Conservation (phyloP, 2,888 invertebrate species). For the Heliconius charithonia region DNA sequence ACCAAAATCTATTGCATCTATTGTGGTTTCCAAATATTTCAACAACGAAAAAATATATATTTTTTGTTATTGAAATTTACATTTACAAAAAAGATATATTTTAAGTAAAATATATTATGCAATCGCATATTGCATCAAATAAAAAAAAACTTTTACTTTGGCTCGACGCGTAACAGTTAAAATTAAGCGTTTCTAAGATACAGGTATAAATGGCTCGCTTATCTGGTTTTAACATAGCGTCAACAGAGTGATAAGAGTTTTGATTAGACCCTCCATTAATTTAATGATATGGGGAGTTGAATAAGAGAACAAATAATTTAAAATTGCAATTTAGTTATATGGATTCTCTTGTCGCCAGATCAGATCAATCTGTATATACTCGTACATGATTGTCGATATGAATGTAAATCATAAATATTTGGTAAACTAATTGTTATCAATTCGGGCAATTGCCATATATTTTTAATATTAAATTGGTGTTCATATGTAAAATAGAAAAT, state of each 20-base stretch:
- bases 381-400: background rate
- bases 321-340: background rate
- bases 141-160: background rate
- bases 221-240: slow-evolving; percentile 42
- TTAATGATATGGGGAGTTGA: background rate
- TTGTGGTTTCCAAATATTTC: background rate
- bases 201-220: slow-evolving; percentile 39
- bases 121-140: background rate
- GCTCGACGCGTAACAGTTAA: background rate
- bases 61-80: no score
- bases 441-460: background rate
- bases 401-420: background rate
- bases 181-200: slow-evolving; percentile 27
- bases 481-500: background rate
- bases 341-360: background rate
- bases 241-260: slow-evolving; percentile 31
- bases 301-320: background rate
- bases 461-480: background rate
- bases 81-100: no score
- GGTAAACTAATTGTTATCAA: background rate
- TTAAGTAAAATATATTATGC: background rate
- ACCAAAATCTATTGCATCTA: background rate
- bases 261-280: slow-evolving; percentile 3
- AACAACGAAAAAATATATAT: no score
- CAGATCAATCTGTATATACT: background rate